Conservation (phyloP, 2,113 vertebrate genomes). For the Tachuris rubrigastra region DNA sequence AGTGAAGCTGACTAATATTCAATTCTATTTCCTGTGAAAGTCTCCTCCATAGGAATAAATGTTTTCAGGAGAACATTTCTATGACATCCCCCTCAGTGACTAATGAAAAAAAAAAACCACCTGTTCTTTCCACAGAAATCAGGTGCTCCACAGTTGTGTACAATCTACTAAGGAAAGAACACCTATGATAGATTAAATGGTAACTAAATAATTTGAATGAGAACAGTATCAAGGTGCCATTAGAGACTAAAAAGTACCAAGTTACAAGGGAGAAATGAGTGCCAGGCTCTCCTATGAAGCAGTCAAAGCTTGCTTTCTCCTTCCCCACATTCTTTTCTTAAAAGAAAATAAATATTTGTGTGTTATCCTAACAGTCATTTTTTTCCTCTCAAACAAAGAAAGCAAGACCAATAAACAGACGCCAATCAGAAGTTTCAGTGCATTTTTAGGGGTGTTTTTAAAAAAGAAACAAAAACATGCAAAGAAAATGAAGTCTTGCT, state of each 20-base stretch:
- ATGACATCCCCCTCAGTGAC: background rate
- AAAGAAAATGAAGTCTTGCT: slow-evolving; percentile 22
- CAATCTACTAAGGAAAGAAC: background rate
- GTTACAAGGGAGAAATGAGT: background rate
- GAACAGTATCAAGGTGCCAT: background rate
- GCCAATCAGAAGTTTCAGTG: background rate
- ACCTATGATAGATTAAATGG: background rate
- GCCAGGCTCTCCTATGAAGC: background rate
- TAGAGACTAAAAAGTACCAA: background rate
- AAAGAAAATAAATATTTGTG: background rate
- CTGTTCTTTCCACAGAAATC: background rate
- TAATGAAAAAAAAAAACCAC: background rate
- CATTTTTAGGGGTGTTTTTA: background rate
- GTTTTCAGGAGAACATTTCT: background rate
- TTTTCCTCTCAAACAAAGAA: background rate
- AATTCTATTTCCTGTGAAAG: background rate
- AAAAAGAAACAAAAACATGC: background rate
- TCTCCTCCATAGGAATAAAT: background rate
- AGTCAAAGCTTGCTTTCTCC: background rate
- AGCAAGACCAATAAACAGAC: background rate
- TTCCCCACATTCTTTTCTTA: background rate
- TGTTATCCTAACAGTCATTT: background rate
- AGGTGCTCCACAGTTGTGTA: background rate
- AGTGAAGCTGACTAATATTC: background rate
- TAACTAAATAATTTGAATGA: background rate